phyloP scores from a whole-genome alignment of 2,888 invertebrate species.

The Noctua janthe region DNA sequence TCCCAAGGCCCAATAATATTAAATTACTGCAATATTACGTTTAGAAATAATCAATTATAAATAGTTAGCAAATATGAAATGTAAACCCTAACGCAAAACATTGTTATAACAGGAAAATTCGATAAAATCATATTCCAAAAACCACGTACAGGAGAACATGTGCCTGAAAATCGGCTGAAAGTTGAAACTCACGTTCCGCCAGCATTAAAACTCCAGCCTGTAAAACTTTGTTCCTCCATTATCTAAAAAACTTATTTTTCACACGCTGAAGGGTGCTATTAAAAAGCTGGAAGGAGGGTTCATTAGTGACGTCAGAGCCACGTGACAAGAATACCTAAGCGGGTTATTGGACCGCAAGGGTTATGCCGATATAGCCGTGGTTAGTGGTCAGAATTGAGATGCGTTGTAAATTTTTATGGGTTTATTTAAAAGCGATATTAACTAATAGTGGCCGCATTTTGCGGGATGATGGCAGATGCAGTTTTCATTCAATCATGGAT shows the following conservation, averaged over 20 bases:
- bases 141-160: conserved; percentile 7
- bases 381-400: conserved; percentile 36
- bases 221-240: conserved; percentile 55
- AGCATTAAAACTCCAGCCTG: conserved; percentile 48
- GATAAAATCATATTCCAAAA: conserved; percentile 6
- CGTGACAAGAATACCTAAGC: conserved; percentile 71
- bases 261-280: conserved; percentile 68
- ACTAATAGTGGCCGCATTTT: neutral
- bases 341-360: conserved; percentile 60
- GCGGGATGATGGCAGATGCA: neutral
- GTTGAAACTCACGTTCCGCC: conserved; percentile 23
- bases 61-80: neutral
- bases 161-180: conserved; percentile 23
- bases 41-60: neutral
- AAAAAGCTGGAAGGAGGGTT: conserved; percentile 72
- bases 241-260: conserved; percentile 68
- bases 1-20: neutral
- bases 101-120: neutral
- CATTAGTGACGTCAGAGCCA: conserved; percentile 71
- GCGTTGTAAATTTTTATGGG: neutral
- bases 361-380: conserved; percentile 36
- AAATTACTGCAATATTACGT: neutral
- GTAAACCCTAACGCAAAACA: neutral
- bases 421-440: neutral
- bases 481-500: neutral